phyloP scores from a whole-genome alignment of 2,113 vertebrate genomes.

The Leucoraja erinaceus region DNA sequence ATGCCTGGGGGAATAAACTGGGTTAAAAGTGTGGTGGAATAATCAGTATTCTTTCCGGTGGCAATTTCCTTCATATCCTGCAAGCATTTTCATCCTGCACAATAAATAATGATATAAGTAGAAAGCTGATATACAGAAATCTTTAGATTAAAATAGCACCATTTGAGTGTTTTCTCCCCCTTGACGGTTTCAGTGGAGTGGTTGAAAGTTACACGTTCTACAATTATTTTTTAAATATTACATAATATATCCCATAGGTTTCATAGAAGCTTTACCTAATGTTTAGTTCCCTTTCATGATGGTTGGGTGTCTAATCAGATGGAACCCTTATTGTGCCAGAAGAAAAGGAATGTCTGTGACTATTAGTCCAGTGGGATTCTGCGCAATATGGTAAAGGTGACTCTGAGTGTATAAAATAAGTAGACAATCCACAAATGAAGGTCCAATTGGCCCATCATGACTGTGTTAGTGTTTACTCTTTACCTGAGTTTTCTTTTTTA shows the following conservation, averaged over 20 bases:
- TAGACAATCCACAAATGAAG: too few relatives aligned
- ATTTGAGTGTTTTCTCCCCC: not conserved
- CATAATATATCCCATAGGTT: not conserved
- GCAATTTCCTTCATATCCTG: not conserved
- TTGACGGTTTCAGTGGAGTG: not conserved
- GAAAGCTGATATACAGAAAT: not conserved
- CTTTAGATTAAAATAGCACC: not conserved
- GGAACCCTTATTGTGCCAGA: not conserved
- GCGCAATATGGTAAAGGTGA: too few relatives aligned
- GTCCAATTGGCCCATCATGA: not conserved
- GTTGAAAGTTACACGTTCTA: too few relatives aligned
- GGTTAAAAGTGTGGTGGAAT: not conserved
- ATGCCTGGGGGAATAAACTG: not conserved
- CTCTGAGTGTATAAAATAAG: not conserved
- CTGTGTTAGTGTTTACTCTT: too few relatives aligned
- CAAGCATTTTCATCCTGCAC: conserved; percentile 12
- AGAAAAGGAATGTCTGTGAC: too few relatives aligned
- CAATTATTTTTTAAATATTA: not conserved
- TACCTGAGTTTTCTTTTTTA: not conserved
- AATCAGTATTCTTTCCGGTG: not conserved
- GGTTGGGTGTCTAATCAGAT: not conserved
- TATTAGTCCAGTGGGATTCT: too few relatives aligned
- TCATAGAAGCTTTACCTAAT: not conserved
- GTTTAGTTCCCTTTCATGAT: not conserved
- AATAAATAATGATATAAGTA: not conserved